phyloP scores from a whole-genome alignment of 2,797 vertebrate species.

The Hylomyscus alleni region DNA sequence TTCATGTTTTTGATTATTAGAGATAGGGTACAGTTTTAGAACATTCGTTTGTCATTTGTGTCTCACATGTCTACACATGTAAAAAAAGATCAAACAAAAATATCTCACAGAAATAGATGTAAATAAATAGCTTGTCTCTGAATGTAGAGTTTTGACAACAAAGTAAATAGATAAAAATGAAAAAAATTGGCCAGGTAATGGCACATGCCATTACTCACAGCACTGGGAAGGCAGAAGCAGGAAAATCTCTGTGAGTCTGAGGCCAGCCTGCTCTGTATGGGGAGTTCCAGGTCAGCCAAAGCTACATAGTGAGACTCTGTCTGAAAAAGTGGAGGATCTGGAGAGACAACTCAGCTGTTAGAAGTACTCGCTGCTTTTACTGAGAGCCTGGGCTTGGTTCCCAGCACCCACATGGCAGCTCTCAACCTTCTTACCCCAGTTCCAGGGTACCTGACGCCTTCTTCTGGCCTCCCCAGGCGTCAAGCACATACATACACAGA shows the following conservation, averaged over 20 bases:
- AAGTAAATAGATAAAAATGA: background rate
- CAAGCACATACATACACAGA: background rate
- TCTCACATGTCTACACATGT: background rate
- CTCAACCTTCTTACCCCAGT: background rate
- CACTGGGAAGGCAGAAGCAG: background rate
- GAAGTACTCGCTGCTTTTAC: background rate
- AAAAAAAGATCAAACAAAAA: conserved; percentile 29
- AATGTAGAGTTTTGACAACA: background rate
- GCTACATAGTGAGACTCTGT: background rate
- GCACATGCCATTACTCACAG: background rate
- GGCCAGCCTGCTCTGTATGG: background rate
- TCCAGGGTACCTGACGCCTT: background rate
- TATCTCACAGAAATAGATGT: background rate
- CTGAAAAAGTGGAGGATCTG: background rate
- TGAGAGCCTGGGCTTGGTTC: background rate
- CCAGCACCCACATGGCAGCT: background rate
- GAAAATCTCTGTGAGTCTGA: background rate
- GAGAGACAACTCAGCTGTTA: background rate
- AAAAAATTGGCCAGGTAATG: background rate
- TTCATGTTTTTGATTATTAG: conserved; percentile 25
- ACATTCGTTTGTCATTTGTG: background rate
- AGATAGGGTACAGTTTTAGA: background rate
- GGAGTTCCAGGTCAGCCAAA: background rate
- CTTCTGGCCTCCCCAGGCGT: background rate
- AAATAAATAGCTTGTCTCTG: background rate